These are phyloP conservation scores for Xerus inauris DNA, from an alignment of 2,113 vertebrate species.

Conservation along the genomic window DNA sequence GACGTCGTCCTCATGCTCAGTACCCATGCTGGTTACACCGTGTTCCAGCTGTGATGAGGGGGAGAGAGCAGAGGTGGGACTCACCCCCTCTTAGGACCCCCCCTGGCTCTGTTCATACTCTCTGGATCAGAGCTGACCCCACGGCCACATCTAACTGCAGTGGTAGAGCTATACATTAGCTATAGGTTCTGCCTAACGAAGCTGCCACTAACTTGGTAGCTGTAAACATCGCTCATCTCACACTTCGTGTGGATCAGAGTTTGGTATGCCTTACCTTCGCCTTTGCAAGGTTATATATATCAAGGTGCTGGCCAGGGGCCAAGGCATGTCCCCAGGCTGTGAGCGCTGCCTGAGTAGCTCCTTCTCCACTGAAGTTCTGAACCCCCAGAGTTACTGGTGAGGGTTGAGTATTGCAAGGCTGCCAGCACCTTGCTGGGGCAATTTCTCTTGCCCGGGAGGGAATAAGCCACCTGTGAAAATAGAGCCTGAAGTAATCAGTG, in stretches of 20 bases:
- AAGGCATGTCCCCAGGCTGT: background rate
- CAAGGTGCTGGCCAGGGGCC: background rate
- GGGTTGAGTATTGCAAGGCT: too few species aligned
- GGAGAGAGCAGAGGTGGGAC: too few species aligned
- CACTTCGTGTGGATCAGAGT: background rate
- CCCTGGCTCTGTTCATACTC: background rate
- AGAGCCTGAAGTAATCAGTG: too few species aligned
- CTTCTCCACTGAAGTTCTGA: background rate
- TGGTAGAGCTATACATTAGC: rapidly evolving
- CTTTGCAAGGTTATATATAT: background rate
- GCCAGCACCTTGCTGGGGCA: too few species aligned
- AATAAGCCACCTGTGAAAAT: too few species aligned
- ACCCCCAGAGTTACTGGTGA: background rate
- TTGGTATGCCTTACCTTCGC: background rate
- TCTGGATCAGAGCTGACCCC: background rate
- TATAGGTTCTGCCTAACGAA: background rate
- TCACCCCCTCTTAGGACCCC: too few species aligned
- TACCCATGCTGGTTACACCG: background rate
- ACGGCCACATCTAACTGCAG: too few species aligned
- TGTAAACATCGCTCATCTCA: background rate
- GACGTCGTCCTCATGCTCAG: background rate
- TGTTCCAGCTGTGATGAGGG: background rate
- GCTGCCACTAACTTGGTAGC: background rate
- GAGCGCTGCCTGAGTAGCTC: too few species aligned
- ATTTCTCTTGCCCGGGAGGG: too few species aligned